These are phyloP conservation scores for Pelobates cultripes DNA, from an alignment of 2,797 vertebrate species.

Conservation along the genomic window DNA sequence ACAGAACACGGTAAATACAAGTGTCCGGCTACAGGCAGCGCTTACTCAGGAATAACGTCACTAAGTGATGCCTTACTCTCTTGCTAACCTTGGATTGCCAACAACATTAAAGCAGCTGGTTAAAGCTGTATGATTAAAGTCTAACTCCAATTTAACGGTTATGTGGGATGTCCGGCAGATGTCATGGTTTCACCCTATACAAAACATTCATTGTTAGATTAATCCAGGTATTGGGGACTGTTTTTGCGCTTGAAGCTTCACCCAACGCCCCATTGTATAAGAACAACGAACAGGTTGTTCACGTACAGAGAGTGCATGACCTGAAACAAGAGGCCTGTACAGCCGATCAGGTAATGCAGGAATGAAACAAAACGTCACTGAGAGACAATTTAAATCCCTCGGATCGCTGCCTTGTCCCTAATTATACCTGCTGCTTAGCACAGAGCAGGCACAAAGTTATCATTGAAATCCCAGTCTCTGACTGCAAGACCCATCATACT, in stretches of 20 bases:
- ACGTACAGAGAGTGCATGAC: slow-evolving; percentile 10
- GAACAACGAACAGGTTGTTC: slow-evolving; percentile 36
- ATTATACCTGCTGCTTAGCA: background rate
- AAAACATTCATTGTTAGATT: background rate
- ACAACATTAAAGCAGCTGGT: no score
- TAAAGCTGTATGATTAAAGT: no score
- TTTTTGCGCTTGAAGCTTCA: slow-evolving; percentile 8
- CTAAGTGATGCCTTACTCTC: no score
- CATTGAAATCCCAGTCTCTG: no score
- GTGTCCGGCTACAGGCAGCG: no score
- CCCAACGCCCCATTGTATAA: slow-evolving; percentile 16
- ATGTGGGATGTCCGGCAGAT: background rate
- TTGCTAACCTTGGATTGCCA: no score
- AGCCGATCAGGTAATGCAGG: slow-evolving; percentile 4
- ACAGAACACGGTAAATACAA: no score
- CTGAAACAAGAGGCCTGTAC: slow-evolving; percentile 19
- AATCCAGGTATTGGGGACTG: slow-evolving; percentile 23
- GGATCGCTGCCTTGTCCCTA: background rate
- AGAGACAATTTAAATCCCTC: background rate
- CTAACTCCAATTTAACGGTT: no score
- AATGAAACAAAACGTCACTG: background rate
- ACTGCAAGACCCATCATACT: no score
- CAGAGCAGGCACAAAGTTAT: no score
- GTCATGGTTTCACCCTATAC: background rate
- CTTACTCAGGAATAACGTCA: no score